phyloP scores from a whole-genome alignment of 2,113 vertebrate genomes.

The Gnathonemus echidnorhynchus region DNA sequence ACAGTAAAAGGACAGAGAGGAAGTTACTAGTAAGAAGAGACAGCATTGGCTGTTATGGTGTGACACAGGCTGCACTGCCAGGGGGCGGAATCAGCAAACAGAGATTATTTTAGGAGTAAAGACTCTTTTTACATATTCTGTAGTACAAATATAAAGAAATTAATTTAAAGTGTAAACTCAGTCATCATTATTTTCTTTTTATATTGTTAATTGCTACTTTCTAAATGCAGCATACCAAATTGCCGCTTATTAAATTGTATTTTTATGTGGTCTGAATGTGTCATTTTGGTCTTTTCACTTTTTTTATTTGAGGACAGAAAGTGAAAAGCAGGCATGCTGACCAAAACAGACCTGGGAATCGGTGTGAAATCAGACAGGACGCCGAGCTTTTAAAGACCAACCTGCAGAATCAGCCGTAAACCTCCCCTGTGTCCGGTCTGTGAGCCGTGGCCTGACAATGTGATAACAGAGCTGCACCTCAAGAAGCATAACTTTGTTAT shows the following conservation, averaged over 20 bases:
- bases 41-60: neutral
- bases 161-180: neutral
- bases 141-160: neutral
- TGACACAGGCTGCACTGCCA: no score
- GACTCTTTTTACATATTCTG: neutral
- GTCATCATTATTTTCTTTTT: constrained; percentile 17
- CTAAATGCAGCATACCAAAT: neutral
- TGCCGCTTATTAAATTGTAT: constrained; percentile 1
- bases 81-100: neutral
- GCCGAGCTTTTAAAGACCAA: neutral
- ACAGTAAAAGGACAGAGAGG: neutral
- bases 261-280: constrained; percentile 11
- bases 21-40: neutral
- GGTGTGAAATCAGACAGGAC: neutral
- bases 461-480: neutral
- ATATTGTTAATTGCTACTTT: constrained; percentile 14
- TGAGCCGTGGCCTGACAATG: neutral
- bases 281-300: neutral
- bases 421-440: neutral
- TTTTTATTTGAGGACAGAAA: neutral
- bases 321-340: neutral
- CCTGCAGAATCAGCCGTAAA: neutral
- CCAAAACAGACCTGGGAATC: neutral
- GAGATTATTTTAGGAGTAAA: neutral
- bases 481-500: neutral